Evolutionary conservation across 2,888 invertebrate genomes (phyloP), one percentile per base, ranked within the genome.

Genomic region (Eremobia ochroleuca): DNA sequence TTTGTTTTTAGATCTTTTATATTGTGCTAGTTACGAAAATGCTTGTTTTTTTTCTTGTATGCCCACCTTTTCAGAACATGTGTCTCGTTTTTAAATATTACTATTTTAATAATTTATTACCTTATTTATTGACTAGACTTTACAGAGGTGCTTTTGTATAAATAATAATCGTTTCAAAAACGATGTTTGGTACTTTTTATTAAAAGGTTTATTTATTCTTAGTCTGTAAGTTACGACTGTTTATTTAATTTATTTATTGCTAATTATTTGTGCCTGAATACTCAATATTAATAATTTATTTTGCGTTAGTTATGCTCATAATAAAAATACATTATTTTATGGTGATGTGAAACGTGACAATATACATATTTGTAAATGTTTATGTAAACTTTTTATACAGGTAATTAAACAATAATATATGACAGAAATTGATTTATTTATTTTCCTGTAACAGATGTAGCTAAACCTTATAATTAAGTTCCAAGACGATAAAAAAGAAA

Each of bases 161-260:
- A 78, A 79, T 81, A 79, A 87, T 70, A 79, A 90, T 93, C 91
- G 91, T 89, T 87, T 88, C 62, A 74, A 68, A 84, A 85, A 87
- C 92, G 90, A 92, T 90, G 77, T 62, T 74, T 75, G 77, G 93
- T 94, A 94, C 93, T 94, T 94, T 94, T 94, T 93, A 92, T 92
- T 90, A 93, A 94, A 94, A 94, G 91, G 68, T 84, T 89, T 92
- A 92, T 92, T 92, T 92, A 91, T 91, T 91, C 69, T 67, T 91
- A 90, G 85, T 62, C 28, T 75, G n/a, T 86, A 88, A 87, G 73
- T 65, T 76, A 64, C 58, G 85, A 87, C 74, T 85, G 80, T 82
- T 73, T 61, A 71, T 74, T 76, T 82, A 73, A 82, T 70, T 79
- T 83, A 70, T 74, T 83, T 75, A 76, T 76, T 78, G 71, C 62